A percentile compares a stretch with the other conserved stretches of the same genome.
Evolutionary conservation across 2,888 invertebrate genomes (phyloP).

Genomic region (Heliconius sara): DNA sequence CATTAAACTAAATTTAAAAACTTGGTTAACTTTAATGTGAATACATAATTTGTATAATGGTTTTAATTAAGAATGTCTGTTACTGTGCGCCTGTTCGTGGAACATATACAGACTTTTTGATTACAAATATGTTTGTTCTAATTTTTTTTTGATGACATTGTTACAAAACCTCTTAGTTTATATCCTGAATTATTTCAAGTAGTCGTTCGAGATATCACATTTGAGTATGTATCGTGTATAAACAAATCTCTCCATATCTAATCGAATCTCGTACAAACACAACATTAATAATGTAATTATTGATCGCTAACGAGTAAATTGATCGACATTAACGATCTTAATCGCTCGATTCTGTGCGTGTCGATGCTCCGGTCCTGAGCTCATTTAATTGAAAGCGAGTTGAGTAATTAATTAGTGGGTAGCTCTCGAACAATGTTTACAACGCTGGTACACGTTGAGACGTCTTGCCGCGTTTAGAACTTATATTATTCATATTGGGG

Average conservation of each 20-base stretch:
- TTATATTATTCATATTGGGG: constrained; percentile 16
- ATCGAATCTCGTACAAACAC: constrained; percentile 37
- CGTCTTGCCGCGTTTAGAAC: constrained; percentile 24
- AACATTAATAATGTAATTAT: constrained; percentile 67
- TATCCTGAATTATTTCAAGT: background rate
- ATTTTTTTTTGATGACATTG: background rate
- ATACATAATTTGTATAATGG: too few relatives aligned
- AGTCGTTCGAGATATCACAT: background rate
- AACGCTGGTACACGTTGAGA: constrained; percentile 64
- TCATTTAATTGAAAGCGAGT: constrained; percentile 83
- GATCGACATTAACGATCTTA: constrained; percentile 75
- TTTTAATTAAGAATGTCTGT: background rate
- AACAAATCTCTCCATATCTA: constrained; percentile 7
- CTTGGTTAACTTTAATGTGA: too few relatives aligned
- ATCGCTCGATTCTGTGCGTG: constrained; percentile 78
- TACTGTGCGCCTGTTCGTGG: background rate
- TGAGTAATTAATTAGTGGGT: constrained; percentile 82
- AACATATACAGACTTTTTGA: background rate
- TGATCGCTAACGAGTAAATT: constrained; percentile 60
- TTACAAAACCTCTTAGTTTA: background rate
- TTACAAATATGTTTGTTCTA: too few relatives aligned
- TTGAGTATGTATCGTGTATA: background rate
- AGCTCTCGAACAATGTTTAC: constrained; percentile 78
- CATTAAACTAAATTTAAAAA: too few relatives aligned
- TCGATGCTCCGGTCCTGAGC: constrained; percentile 77